Evolutionary conservation across 2,888 invertebrate genomes (phyloP).

Genomic region (Augiades crinisus): DNA sequence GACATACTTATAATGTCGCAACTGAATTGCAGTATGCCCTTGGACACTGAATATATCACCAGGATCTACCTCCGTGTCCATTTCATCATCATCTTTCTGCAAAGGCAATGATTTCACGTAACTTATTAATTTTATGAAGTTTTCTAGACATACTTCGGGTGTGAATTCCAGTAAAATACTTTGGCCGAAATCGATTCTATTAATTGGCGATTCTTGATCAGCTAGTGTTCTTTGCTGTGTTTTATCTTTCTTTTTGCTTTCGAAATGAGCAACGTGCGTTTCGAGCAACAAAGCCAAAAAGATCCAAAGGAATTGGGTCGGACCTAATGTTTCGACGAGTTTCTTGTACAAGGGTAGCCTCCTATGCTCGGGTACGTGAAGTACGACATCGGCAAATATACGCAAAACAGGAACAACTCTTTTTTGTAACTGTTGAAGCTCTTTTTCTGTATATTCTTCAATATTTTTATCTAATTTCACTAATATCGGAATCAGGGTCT

Average conservation of each 20-base stretch:
- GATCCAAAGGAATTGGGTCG: conserved; percentile 85
- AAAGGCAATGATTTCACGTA: conserved; percentile 86
- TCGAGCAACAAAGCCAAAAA: conserved; percentile 88
- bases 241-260: conserved; percentile 65
- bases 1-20: conserved; percentile 92
- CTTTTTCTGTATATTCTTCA: conserved; percentile 56
- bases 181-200: conserved; percentile 85
- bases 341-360: conserved; percentile 90
- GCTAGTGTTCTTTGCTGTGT: conserved; percentile 50
- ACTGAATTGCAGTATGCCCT: conserved; percentile 85
- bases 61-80: conserved; percentile 61
- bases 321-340: conserved; percentile 87
- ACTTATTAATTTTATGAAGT: conserved; percentile 84
- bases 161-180: conserved; percentile 85
- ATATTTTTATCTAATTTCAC: conserved; percentile 73
- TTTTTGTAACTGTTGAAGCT: conserved; percentile 62
- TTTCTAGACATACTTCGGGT: conserved; percentile 82
- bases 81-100: conserved; percentile 78
- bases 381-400: conserved; percentile 94
- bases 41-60: conserved; percentile 83
- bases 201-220: conserved; percentile 72
- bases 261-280: conserved; percentile 83
- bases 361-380: conserved; percentile 97
- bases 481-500: conserved; percentile 93
- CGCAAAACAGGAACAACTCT: conserved; percentile 86